Evolutionary conservation across 2,888 invertebrate genomes (phyloP), one percentile per base, ranked within the genome.

Genomic region (Acronicta leporina): DNA sequence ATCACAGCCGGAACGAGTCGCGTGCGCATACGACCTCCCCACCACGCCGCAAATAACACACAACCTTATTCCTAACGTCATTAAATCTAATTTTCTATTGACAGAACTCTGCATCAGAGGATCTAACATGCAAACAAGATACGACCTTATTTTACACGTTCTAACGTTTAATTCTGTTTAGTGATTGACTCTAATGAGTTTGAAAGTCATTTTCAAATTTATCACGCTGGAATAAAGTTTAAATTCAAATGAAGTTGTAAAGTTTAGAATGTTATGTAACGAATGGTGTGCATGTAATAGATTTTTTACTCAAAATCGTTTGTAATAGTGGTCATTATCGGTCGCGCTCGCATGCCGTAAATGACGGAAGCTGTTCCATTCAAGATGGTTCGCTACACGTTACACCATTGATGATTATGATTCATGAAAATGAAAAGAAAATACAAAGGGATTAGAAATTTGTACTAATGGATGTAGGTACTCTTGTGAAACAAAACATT

Each of bases 1-100:
- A 69, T 70, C 74, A 68, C 75, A 71, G 82, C 77, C 85, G 87
- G 83, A 87, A 90, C 89, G 85, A 63, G 79, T 88, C 83, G 90
- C 89, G 89, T 88, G 89, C 81, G 77, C 66, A 70, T 48, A 51
- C 57, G 71, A 72, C 77, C 74, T 73, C 68, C 63, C 61, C 54
- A 56, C 40, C 41, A 49, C 51, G 41, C 46, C 5, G 11, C 40
- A 48, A 40, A 50, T 46, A 44, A 66, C 45, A 52, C 25, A 54
- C 72, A 72, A 71, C 67, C 63, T 66, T 64, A 73, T 57, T 45
- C 7, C 16, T 10, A 44, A 53, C 13, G 3, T 0, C 16, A 64
- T 64, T 66, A 77, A 57, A 51, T 63, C 11, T 13, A 60, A 67
- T 68, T 62, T 77, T 15, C 49, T 51, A 35, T 41, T 27, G 44